Base-by-base conservation (phyloP, 2,797 vertebrate genomes). In the Onychomys torridus region DNA sequence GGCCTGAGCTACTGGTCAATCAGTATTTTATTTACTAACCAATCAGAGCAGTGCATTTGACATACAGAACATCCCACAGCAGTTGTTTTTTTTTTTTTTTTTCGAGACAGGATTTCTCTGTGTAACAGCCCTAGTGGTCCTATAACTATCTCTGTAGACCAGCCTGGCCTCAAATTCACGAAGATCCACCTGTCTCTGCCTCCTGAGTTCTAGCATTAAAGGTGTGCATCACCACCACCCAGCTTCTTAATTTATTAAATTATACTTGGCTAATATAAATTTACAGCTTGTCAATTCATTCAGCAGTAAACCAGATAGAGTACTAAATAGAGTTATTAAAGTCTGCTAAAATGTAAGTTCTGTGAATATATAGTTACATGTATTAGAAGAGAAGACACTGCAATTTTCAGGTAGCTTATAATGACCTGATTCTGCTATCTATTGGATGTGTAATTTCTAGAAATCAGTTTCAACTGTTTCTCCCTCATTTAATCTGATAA, bases 331-430 rank as follows among this genome's bases (percentile, higher is more conserved):
- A 76, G 29, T 59, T 37, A 61, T 27, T 76, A 79, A 93, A 86
- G 86, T 90, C 3, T 75, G 19, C 90, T 13, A 91, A 40, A 94
- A 95, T 76, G 59, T 67, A 32, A 95, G 29, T 65, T 81, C 32
- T 37, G 19, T 81, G 29, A 75, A 92, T 13, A 69, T 2, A 75
- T 23, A 0, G 27, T 5, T 37, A 76, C 4, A 52, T 71, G 34
- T 11, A 65, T 27, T 84, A 73, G 13, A 4, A 75, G 14, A 82
- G 84, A 94, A 49, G 10, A 11, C 14, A 79, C 2, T 32, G 4
- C 3, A 40, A 40, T 1, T 82, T 23, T 71, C 12, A 37, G 32
- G 49, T 19, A 77, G 71, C 57, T 12, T 85, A 1, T 40, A 65
- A 83, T 8, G 3, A 89, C 14, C 59, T 84, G 27, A 55, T 67